Conservation (phyloP, 2,888 invertebrate genomes). For the Petrolisthes cinctipes region DNA sequence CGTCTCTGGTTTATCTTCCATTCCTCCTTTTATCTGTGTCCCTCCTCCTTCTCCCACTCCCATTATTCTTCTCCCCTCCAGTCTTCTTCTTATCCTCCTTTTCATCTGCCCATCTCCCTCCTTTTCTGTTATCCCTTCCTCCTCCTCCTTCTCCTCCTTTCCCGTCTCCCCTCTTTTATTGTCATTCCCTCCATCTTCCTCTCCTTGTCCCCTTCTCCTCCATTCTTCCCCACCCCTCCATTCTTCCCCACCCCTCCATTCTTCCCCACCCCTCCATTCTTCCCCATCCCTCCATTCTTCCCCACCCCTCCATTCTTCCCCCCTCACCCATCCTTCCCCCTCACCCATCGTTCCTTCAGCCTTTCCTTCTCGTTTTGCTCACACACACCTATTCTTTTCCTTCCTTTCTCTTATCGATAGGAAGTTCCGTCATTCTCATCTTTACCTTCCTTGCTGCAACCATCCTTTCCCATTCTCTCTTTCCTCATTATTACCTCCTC, state of each 20-base stretch:
- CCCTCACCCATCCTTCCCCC: not conserved
- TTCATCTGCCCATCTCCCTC: not conserved
- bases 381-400: not conserved
- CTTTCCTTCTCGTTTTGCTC: not conserved
- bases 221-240: not conserved
- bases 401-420: no score
- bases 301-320: not conserved
- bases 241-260: not conserved
- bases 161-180: not conserved
- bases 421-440: no score
- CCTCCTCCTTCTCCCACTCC: not conserved
- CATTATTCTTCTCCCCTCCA: not conserved
- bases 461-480: no score
- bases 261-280: not conserved
- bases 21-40: not conserved
- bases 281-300: not conserved
- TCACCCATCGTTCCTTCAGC: not conserved
- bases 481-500: not conserved
- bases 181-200: no score
- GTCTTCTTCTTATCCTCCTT: not conserved
- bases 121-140: not conserved
- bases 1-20: not conserved
- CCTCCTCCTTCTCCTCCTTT: not conserved
- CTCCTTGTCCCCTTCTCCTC: not conserved
- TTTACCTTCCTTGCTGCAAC: no score